phyloP scores from a whole-genome alignment of 2,797 vertebrate genomes.

The Linurgus olivaceus region DNA sequence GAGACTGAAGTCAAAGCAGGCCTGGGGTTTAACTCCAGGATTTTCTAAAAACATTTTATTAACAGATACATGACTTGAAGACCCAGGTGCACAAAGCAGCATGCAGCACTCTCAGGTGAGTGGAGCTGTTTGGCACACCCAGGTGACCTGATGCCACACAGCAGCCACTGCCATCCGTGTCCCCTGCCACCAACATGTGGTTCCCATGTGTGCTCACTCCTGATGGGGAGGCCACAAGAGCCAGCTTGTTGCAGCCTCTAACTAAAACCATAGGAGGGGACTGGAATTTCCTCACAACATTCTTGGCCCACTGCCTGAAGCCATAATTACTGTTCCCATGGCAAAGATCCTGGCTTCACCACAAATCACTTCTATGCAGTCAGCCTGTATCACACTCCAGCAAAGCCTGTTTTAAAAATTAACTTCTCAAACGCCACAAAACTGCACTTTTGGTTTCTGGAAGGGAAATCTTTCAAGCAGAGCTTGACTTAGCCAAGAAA shows the following conservation, averaged over 20 bases:
- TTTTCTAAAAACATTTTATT: neutral
- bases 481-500: neutral
- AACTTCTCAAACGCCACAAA: slow-evolving; percentile 35
- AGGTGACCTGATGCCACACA: accelerated
- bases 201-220: slow-evolving; percentile 6
- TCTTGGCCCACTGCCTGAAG: slow-evolving; percentile 80
- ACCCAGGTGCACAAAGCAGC: neutral
- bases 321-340: slow-evolving; percentile 79
- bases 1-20: neutral
- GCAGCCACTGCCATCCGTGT: neutral
- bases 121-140: neutral
- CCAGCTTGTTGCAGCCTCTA: slow-evolving; percentile 41
- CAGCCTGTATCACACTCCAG: slow-evolving; percentile 41
- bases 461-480: neutral
- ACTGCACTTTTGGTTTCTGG: neutral
- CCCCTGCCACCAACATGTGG: neutral
- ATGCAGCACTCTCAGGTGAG: neutral
- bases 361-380: slow-evolving; percentile 62
- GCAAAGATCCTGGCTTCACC: slow-evolving; percentile 63
- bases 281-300: slow-evolving; percentile 83
- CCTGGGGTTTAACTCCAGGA: neutral
- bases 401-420: slow-evolving; percentile 54
- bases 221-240: slow-evolving; percentile 9
- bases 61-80: neutral
- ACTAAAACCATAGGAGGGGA: slow-evolving; percentile 62